These are phyloP conservation scores for Tursiops truncatus DNA, from an alignment of 2,113 vertebrate genomes.

Conservation along the genomic window DNA sequence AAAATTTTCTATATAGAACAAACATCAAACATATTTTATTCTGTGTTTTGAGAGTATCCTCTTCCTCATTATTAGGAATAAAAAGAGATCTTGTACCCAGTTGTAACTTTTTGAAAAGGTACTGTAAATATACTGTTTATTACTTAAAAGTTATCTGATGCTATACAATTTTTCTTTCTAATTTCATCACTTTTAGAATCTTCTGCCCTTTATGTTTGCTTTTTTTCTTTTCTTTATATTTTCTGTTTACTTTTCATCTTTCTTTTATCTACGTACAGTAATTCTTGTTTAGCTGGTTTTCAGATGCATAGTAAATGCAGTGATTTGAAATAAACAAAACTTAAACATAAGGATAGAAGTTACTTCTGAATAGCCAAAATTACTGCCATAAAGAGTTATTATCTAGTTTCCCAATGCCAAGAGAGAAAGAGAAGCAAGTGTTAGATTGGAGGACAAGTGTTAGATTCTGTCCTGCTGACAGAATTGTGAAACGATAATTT, in stretches of 20 bases:
- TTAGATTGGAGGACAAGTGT: not conserved
- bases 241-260: not conserved
- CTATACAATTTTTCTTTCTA: not conserved
- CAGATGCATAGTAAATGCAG: not conserved
- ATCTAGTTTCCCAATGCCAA: not conserved
- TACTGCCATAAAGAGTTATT: not conserved
- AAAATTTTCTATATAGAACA: not conserved
- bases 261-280: not conserved
- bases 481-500: conserved; percentile 4
- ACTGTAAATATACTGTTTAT: not conserved
- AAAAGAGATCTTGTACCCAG: not conserved
- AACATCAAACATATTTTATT: not conserved
- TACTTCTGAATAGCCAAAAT: not conserved
- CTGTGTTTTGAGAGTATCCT: conserved; percentile 21
- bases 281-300: conserved; percentile 52
- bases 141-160: conserved; percentile 9
- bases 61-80: not conserved
- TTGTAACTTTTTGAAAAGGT: not conserved
- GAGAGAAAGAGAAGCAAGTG: not conserved
- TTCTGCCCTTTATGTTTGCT: not conserved
- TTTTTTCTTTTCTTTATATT: not conserved
- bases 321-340: not conserved
- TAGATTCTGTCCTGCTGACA: not conserved
- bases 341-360: not conserved
- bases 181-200: not conserved